Conservation (phyloP, 2,888 invertebrate genomes). For the Melanargia galathea region DNA sequence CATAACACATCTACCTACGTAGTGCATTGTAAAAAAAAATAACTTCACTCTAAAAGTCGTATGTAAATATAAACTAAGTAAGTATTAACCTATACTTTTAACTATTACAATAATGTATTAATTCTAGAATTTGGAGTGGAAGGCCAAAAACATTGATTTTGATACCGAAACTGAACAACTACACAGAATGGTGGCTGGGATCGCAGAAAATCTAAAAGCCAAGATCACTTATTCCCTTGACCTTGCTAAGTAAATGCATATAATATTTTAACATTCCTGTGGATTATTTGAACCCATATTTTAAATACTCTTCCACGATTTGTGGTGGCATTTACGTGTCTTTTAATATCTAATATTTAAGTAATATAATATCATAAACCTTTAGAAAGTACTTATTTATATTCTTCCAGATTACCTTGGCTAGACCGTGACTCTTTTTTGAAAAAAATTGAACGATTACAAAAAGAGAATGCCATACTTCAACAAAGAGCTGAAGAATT, state of each 20-base stretch:
- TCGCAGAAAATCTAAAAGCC: conserved; percentile 63
- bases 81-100: background rate
- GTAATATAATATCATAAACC: too few species aligned
- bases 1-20: too few species aligned
- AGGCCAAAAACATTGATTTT: conserved; percentile 61
- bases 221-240: conserved; percentile 62
- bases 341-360: too few species aligned
- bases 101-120: background rate
- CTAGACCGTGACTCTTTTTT: conserved; percentile 63
- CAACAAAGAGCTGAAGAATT: conserved; percentile 62
- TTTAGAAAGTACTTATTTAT: background rate
- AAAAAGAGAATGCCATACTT: conserved; percentile 61
- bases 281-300: background rate
- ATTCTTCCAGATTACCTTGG: conserved; percentile 65
- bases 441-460: conserved; percentile 63
- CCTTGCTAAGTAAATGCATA: conserved; percentile 59
- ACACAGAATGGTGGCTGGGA: conserved; percentile 58
- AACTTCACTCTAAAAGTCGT: background rate
- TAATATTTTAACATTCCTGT: background rate
- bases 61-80: background rate
- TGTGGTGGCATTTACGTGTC: background rate
- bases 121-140: conserved; percentile 66
- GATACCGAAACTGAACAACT: conserved; percentile 67
- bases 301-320: background rate
- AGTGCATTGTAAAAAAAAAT: background rate